Evolutionary conservation across 1,140 invertebrate species (phyloP).

Genomic region (Aphaenogaster floridana): DNA sequence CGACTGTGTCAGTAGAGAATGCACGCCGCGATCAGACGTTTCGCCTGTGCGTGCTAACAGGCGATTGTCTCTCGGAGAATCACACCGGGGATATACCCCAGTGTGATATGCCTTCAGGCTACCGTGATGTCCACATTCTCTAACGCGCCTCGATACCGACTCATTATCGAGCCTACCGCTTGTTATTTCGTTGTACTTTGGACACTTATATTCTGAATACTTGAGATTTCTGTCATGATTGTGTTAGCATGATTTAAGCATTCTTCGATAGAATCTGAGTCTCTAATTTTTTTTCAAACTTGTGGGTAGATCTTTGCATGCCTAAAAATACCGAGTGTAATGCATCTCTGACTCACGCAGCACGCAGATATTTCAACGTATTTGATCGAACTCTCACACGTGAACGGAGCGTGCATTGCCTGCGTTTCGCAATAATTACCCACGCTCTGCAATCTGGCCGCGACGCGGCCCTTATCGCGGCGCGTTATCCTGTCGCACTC

Average conservation of each 20-base stretch:
- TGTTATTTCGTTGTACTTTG: constrained; percentile 4
- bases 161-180: constrained; percentile 13
- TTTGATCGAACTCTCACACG: background rate
- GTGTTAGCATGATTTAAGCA: background rate
- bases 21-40: constrained; percentile 31
- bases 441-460: constrained; percentile 2
- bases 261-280: background rate
- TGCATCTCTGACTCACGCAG: background rate
- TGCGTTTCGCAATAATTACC: constrained; percentile 45
- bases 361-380: background rate
- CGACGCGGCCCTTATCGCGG: constrained; percentile 30
- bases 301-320: background rate
- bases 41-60: constrained; percentile 32
- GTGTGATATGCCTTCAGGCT: constrained; percentile 17
- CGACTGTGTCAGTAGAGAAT: constrained; percentile 41
- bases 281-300: background rate
- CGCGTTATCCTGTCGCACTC: constrained; percentile 25
- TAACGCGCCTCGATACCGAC: background rate
- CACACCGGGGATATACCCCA: constrained; percentile 2
- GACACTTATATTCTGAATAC: background rate
- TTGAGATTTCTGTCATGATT: background rate
- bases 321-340: constrained; percentile 2
- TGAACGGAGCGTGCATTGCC: background rate
- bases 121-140: constrained; percentile 31
- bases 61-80: constrained; percentile 40